Evolutionary conservation across 2,113 vertebrate species (phyloP).

Genomic region (Macroglossus sobrinus): DNA sequence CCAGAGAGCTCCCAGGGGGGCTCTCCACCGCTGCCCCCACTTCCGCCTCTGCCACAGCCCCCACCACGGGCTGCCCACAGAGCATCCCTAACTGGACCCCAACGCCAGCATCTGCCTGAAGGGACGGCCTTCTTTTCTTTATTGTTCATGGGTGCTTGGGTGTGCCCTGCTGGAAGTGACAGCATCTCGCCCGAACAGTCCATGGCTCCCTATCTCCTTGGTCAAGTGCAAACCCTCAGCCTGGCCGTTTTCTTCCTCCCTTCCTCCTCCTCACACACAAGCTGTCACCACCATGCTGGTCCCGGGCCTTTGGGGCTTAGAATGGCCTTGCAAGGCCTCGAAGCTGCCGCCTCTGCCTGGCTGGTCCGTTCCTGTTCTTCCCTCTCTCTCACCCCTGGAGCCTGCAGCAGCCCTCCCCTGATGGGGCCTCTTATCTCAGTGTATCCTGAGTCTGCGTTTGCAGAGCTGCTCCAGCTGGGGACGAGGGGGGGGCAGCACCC

Average conservation of each 20-base stretch:
- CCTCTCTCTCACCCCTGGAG: not conserved
- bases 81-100: not conserved
- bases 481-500: not conserved
- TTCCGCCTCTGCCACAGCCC: not conserved
- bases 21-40: not conserved
- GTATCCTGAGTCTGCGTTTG: not conserved
- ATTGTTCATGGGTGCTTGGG: no score
- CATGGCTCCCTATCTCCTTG: not conserved
- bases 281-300: rapidly evolving
- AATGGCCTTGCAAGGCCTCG: not conserved
- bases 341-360: rapidly evolving
- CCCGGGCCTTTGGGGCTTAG: not conserved
- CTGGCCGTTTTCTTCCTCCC: not conserved
- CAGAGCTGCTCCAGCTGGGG: rapidly evolving
- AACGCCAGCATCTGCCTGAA: not conserved
- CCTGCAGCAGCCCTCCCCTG: not conserved
- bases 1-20: not conserved
- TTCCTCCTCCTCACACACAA: rapidly evolving
- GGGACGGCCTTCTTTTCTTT: not conserved
- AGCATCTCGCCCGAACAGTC: not conserved
- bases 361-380: not conserved
- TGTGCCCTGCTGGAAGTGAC: no score
- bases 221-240: no score
- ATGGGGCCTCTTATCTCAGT: not conserved
- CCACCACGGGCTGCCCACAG: not conserved